Evolutionary conservation across 1,140 invertebrate genomes (phyloP), one percentile per base, ranked within the genome.

Genomic region (Procambarus virginalis): DNA sequence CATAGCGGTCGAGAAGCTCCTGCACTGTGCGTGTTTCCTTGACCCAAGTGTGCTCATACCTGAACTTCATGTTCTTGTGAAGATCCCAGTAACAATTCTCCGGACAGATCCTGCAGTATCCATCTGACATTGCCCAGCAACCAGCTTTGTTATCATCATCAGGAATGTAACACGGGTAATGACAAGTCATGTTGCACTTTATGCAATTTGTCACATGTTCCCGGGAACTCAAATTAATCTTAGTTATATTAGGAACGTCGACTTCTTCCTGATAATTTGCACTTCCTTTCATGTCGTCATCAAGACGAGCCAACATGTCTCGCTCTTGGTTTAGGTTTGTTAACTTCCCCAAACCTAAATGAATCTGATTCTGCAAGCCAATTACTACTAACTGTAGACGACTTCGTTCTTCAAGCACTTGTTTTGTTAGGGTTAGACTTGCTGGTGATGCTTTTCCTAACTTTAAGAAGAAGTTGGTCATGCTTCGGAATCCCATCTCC

Each of bases 301-400:
- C 34, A 34, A 34, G n/a, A 20, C 48, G 76, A 76, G 70, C 83
- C 17, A 85, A 49, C 83, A 85, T 85, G 51, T 85, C 83, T 49
- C 83, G 75, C 55, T 85, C 83, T 58, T 85, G 83, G 22, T 85
- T 85, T 14, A 85, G 68, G 34, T 85, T 85, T 3, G 83, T 22
- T 6, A 85, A 70, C 55, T 85, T 85, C 3, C 68, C 51, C 20
- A 34, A 34, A 34, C 34, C 34, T 34, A 34, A 34, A 34, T 34
- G 34, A 34, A 34, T 34, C 34, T 34, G 34, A 34, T 34, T 34
- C 34, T 34, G 34, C 34, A 34, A 34, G 34, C 34, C 34, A 34
- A 34, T 34, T 34, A 34, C 34, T 34, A 34, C 34, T 34, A 34
- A 34, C 34, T 34, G 34, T 34, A 34, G 34, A 34, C 34, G 34